phyloP scores from a whole-genome alignment of 64 coral and sea anemone genomes.

The Porites australiensis region DNA sequence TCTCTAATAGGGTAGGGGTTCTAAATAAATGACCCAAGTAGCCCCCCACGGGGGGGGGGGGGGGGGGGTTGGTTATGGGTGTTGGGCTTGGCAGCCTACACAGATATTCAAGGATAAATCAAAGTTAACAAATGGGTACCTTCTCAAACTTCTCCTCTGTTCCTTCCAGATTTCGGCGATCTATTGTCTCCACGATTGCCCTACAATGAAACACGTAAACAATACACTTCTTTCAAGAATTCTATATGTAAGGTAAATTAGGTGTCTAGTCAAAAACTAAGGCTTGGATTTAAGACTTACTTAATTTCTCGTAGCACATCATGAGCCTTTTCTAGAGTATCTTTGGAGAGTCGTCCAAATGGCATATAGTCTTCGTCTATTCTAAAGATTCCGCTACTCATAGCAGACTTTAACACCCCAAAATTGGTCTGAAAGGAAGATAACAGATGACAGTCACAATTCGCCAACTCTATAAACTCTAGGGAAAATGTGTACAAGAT shows the following conservation, averaged over 20 bases:
- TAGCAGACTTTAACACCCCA: slow-evolving; percentile 10
- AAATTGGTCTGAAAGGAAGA: slow-evolving; percentile 58
- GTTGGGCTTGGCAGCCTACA: too few species aligned
- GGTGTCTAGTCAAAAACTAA: not conserved
- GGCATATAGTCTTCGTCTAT: slow-evolving; percentile 85
- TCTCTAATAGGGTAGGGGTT: too few species aligned
- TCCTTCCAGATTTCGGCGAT: slow-evolving; percentile 51
- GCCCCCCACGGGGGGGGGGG: too few species aligned
- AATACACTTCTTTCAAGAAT: not conserved
- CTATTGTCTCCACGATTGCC: slow-evolving; percentile 51
- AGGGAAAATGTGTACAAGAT: not conserved
- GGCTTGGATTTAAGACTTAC: slow-evolving; percentile 36
- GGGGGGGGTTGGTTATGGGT: too few species aligned
- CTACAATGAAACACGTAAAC: slow-evolving; percentile 17
- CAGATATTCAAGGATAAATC: too few species aligned
- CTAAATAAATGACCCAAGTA: too few species aligned
- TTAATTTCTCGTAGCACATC: slow-evolving; percentile 70
- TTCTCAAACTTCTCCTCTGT: slow-evolving; percentile 84
- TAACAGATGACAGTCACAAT: not conserved
- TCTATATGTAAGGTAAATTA: too few species aligned
- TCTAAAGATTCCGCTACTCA: slow-evolving; percentile 19
- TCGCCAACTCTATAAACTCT: not conserved
- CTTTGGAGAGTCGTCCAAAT: slow-evolving; percentile 77
- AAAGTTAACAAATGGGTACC: slow-evolving; percentile 34
- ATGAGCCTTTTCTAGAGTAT: slow-evolving; percentile 77